Conservation (phyloP, 2,113 vertebrate genomes). For the Capricornis sumatraensis region DNA sequence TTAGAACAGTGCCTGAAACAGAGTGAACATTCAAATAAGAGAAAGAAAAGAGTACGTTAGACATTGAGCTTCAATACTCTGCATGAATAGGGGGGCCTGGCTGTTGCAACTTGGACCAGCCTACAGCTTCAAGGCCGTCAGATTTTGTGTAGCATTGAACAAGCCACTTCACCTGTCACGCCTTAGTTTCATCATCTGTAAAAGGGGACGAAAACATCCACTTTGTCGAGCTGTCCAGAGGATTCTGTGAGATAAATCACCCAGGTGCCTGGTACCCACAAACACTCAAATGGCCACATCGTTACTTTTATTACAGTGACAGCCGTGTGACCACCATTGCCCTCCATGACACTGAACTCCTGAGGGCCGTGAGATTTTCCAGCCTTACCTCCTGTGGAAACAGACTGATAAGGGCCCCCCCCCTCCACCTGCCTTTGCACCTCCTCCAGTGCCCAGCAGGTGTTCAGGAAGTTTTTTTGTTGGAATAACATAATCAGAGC, state of each 20-base stretch:
- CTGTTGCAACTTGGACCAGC: background rate
- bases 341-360: background rate
- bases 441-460: background rate
- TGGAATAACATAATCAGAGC: background rate
- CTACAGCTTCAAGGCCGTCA: background rate
- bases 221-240: background rate
- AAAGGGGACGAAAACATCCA: background rate
- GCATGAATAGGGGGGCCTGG: background rate
- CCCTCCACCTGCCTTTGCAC: rapidly evolving
- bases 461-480: background rate
- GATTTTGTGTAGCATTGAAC: background rate
- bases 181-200: background rate
- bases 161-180: background rate
- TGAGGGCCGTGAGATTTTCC: background rate
- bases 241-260: background rate
- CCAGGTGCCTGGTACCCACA: background rate
- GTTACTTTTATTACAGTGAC: background rate
- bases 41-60: background rate
- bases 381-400: background rate
- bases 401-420: background rate
- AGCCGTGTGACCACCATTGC: background rate
- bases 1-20: background rate
- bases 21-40: background rate
- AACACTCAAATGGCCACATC: background rate
- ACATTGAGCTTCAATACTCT: background rate